Evolutionary conservation across 2,888 invertebrate genomes (phyloP).

Genomic region (Papilio demoleus): DNA sequence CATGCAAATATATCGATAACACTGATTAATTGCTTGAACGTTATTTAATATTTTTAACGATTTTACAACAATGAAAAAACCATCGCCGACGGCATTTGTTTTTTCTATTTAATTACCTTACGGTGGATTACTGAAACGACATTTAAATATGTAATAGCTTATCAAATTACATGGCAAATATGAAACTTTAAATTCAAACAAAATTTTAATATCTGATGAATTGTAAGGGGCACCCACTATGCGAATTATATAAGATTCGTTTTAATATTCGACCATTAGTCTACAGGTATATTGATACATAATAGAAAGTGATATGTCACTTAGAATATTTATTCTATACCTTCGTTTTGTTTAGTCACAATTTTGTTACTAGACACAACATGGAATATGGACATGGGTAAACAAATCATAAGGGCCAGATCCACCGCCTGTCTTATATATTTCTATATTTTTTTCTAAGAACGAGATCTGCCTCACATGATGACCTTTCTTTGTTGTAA

Average conservation of each 20-base stretch:
- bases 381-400: neutral
- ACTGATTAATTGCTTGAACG: neutral
- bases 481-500: neutral
- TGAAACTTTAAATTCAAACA: too few species aligned
- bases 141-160: too few species aligned
- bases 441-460: neutral
- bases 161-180: too few species aligned
- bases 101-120: neutral
- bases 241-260: too few species aligned
- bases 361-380: neutral
- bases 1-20: neutral
- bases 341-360: too few species aligned
- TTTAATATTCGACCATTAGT: too few species aligned
- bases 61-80: neutral
- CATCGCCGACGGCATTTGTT: constrained; percentile 1
- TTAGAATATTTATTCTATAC: neutral
- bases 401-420: neutral
- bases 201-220: too few species aligned
- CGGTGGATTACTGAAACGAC: too few species aligned
- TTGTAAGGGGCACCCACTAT: too few species aligned
- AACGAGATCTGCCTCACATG: neutral
- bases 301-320: neutral
- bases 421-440: too few species aligned
- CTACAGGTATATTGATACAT: neutral
- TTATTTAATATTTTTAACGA: neutral